Conservation (phyloP, 2,113 vertebrate species). For the Chaenocephalus aceratus region DNA sequence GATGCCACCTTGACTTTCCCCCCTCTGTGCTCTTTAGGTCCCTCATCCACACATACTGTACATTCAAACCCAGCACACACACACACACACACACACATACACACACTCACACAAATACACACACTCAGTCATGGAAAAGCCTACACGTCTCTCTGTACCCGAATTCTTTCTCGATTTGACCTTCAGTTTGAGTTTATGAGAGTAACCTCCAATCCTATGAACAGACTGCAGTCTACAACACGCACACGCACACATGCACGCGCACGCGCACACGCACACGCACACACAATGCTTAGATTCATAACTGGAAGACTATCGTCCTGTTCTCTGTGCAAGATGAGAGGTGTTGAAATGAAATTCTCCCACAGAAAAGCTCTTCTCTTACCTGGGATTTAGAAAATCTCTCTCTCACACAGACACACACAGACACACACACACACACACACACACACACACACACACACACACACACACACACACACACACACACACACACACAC, state of each 20-base stretch:
- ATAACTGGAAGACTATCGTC: conserved; percentile 77
- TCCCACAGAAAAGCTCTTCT: conserved; percentile 79
- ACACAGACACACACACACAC: conserved; percentile 11
- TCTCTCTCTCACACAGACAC: conserved; percentile 18
- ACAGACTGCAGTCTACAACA: conserved; percentile 46
- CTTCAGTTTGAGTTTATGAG: conserved; percentile 73
- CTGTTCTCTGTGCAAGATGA: conserved; percentile 73
- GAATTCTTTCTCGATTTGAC: conserved; percentile 64
- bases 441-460: conserved; percentile 3
- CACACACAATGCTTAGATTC: conserved; percentile 74
- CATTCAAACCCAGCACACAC: conserved; percentile 22
- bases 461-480: conserved; percentile 14
- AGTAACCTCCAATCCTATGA: conserved; percentile 75
- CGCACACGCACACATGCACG: neutral
- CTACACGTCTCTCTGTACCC: neutral
- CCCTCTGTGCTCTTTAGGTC: neutral
- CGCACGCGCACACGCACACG: neutral
- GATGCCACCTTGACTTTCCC: conserved; percentile 43
- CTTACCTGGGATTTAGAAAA: conserved; percentile 83
- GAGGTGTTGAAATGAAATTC: conserved; percentile 83
- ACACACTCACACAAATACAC: conserved; percentile 20
- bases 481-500: neutral
- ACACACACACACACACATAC: conserved; percentile 14
- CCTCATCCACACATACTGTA: neutral
- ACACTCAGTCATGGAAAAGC: neutral